Evolutionary conservation across 2,797 vertebrate genomes (phyloP), one percentile per base, ranked within the genome.

Genomic region (Catostomus latipinnis): DNA sequence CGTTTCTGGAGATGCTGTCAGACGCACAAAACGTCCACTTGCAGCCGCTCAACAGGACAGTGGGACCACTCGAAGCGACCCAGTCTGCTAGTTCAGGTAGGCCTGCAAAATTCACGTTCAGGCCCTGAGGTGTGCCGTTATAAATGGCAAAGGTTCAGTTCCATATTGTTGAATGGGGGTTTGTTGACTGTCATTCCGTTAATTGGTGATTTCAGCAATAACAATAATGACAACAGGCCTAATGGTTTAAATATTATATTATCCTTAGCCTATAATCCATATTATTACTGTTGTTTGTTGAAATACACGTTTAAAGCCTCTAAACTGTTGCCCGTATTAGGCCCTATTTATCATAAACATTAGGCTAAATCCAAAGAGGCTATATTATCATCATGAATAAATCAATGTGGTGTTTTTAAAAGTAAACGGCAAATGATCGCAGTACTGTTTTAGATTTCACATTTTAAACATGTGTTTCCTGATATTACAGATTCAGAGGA

Each of bases 71-170:
- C 92, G 96, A 97, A 87, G 89, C 91, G 90, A 94, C 93, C 88
- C 96, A 96, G 90, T 97, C 96, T 14, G 95, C 95, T 88, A 99
- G 96, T 91, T 99, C 97, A 92, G 97, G 97, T 99, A 53, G 45
- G 13, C 52, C 60, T 16, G 4, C 2, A 12, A 63, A 53, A 70
- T 16, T 54, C 13, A 43, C 22, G 2, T 58, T 61, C n/a, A 49
- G 6, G 56, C 69, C 34, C 13, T n/a, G 34, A 11, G 63, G 16
- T 14, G 65, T n/a, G 5, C 11, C 18, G 9, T 54, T 14, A 0
- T 18, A 18, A 53, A 18, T 34, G 7, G 0, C 6, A 70, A 8
- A 18, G 10, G 18, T 12, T 43, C 12, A 56, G 3, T 65, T 62
- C 34, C 34, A 34, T 34, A n/a, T 12, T 76, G 11, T 6, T 72